Conservation (phyloP, 2,113 vertebrate species). For the Proteles cristata region DNA sequence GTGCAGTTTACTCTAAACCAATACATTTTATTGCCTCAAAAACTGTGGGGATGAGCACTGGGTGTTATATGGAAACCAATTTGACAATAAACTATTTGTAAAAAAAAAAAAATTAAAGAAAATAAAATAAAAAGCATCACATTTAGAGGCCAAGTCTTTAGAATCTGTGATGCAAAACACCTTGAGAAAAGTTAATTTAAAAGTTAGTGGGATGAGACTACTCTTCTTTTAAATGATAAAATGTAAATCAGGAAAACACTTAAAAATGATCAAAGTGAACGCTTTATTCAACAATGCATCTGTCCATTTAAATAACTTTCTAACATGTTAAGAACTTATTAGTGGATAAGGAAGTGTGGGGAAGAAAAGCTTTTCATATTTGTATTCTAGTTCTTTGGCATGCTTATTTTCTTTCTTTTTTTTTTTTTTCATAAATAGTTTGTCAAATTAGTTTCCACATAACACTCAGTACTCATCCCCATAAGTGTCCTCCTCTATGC, state of each 20-base stretch:
- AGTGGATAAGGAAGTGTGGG: not conserved
- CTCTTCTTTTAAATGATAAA: constrained; percentile 62
- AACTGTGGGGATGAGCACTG: not conserved
- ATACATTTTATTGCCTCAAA: not conserved
- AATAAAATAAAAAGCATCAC: not conserved
- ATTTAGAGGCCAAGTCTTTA: constrained; percentile 6
- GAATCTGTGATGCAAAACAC: constrained; percentile 65
- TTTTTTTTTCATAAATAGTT: too few species aligned
- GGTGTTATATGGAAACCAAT: too few species aligned
- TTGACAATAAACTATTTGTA: too few species aligned
- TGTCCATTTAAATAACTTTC: not conserved
- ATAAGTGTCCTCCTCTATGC: too few species aligned
- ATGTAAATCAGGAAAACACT: constrained; percentile 61
- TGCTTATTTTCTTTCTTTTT: constrained; percentile 15
- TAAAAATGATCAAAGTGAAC: constrained; percentile 21
- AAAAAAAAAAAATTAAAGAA: too few species aligned
- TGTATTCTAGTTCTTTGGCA: not conserved
- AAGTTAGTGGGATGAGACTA: constrained; percentile 62
- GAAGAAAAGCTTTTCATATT: not conserved
- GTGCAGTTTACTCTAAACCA: not conserved
- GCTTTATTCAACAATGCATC: constrained; percentile 26
- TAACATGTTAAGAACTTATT: constrained; percentile 10
- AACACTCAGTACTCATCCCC: too few species aligned
- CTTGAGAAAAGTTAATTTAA: constrained; percentile 72
- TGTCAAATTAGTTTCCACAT: too few species aligned